Base-by-base conservation (phyloP, 2,888 invertebrate genomes). In the Phymatocera aterrima region DNA sequence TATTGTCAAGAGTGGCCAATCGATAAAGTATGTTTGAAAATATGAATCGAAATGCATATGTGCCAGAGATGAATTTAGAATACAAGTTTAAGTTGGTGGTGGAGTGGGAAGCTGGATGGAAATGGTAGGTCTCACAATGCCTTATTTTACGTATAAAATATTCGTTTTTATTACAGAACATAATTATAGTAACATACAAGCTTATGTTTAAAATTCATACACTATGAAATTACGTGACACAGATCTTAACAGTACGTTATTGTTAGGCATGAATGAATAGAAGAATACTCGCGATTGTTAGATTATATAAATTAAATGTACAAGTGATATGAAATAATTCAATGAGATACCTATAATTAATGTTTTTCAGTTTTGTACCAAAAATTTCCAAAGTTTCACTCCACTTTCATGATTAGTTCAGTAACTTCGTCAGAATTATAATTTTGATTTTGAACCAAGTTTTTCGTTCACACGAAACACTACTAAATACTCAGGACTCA, bases 241-340 rank as follows among this genome's bases (percentile, higher is more conserved):
- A 48, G 4, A 28, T 34, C 6, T 43, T 31, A 37, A 64, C 21
- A 34, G 31, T 57, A 75, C 43, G 75, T 51, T 51, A 60, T 43
- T 57, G 57, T 75, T 40, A 60, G 28, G 46, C 31, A 40, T 24
- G 37, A 57, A 75, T 72, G 72, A 75, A 75, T 75, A 75, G 75
- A 57, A 75, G 57, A 48, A 75, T 75, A 75, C 75, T 75, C 37
- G 75, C 51, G 75, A 75, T n/a, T 51, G 72, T 75, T 75, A 43
- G 40, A 75, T 75, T n/a, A 75, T n/a, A n/a, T 75, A 57, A 75
- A 75, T 75, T 75, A 75, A 75, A 72, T 48, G 34, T 34, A 31
- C 51, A 51, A 10, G 51, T 18, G 51, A 28, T 34, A 72, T 72
- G 70, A 72, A n/a, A 34, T 15, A 31, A 70, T 18, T 24, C n/a